These are phyloP conservation scores for Hybognathus amarus DNA, from an alignment of 2,797 vertebrate species.

Conservation along the genomic window DNA sequence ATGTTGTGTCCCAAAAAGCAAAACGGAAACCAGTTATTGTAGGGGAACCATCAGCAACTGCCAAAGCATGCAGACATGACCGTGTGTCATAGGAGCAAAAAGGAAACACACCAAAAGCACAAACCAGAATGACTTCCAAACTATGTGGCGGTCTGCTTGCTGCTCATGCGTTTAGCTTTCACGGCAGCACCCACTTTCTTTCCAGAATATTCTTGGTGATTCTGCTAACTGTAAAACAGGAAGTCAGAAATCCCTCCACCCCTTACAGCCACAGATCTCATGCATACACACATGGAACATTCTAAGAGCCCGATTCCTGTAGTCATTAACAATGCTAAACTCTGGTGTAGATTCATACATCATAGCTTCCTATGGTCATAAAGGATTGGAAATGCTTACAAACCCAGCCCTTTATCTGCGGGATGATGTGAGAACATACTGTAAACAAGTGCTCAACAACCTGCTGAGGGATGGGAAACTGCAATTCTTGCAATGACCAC, in stretches of 20 bases:
- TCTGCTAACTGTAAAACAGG: conserved; percentile 66
- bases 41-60: conserved; percentile 31
- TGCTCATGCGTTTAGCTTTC: conserved; percentile 35
- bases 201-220: conserved; percentile 67
- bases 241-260: conserved; percentile 63
- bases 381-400: background rate
- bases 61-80: conserved; percentile 45
- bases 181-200: conserved; percentile 43
- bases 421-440: conserved; percentile 49
- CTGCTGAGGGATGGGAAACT: conserved; percentile 18
- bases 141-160: conserved; percentile 1
- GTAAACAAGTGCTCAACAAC: conserved; percentile 49
- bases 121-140: conserved; percentile 16
- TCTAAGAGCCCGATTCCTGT: conserved; percentile 36
- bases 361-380: conserved; percentile 60
- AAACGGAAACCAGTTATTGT: conserved; percentile 58
- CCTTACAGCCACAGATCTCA: conserved; percentile 14
- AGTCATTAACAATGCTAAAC: conserved; percentile 26
- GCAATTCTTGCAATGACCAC: background rate
- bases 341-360: conserved; percentile 61
- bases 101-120: background rate
- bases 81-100: conserved; percentile 12
- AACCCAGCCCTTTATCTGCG: conserved; percentile 57
- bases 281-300: conserved; percentile 12
- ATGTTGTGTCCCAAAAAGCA: conserved; percentile 50